phyloP scores from a whole-genome alignment of 2,113 vertebrate species.

The Oryzias melastigma region DNA sequence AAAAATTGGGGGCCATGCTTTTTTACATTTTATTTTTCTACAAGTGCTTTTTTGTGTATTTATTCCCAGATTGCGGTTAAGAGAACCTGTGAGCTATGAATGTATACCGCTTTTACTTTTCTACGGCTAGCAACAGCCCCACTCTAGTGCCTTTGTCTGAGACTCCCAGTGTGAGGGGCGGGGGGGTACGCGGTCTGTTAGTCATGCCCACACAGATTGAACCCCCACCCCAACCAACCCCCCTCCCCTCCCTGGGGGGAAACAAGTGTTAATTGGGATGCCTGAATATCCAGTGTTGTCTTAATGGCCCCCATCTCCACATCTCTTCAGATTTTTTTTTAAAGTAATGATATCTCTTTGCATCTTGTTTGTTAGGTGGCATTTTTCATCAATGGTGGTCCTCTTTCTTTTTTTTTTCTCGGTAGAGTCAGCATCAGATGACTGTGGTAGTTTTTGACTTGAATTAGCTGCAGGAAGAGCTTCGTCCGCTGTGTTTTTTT shows the following conservation, averaged over 20 bases:
- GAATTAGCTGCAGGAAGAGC: constrained; percentile 47
- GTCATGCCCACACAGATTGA: constrained; percentile 54
- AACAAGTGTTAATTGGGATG: constrained; percentile 63
- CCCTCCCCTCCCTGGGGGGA: constrained; percentile 22
- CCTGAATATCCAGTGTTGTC: constrained; percentile 72
- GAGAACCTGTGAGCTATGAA: constrained; percentile 70
- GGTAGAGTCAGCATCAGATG: constrained; percentile 13
- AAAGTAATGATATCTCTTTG: constrained; percentile 19
- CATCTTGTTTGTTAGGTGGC: constrained; percentile 18
- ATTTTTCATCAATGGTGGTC: constrained; percentile 4
- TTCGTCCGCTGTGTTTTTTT: constrained; percentile 25
- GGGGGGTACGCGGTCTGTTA: constrained; percentile 51
- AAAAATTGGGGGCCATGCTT: constrained; percentile 59
- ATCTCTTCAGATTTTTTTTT: constrained; percentile 34
- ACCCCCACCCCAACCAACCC: constrained; percentile 14
- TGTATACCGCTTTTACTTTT: constrained; percentile 77
- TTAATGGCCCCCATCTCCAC: constrained; percentile 56
- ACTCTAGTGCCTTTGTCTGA: constrained; percentile 81
- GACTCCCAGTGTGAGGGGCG: constrained; percentile 53
- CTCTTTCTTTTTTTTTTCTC: constrained; percentile 33
- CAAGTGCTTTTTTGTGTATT: constrained; percentile 71
- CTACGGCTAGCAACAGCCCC: constrained; percentile 71
- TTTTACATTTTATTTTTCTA: constrained; percentile 77
- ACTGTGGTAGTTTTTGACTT: constrained; percentile 35
- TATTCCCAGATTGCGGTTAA: constrained; percentile 67